Evolutionary conservation across 1,140 invertebrate genomes (phyloP).

Genomic region (Lithobius niger): DNA sequence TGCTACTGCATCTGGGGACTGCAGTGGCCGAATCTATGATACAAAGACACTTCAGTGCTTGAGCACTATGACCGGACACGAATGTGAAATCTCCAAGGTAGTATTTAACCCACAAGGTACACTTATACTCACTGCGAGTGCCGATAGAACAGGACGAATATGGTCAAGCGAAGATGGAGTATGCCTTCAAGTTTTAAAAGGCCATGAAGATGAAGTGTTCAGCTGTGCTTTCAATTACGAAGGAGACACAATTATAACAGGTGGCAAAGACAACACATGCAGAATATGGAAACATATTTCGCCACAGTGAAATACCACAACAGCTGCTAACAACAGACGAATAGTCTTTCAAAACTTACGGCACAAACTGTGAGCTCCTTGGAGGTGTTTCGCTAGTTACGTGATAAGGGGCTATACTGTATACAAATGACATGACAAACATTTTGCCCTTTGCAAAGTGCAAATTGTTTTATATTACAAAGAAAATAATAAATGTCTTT

Average conservation of each 20-base stretch:
- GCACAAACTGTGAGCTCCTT: too few species aligned
- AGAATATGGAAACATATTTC: too few species aligned
- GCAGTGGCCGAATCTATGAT: conserved; percentile 52
- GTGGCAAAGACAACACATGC: too few species aligned
- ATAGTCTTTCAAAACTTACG: too few species aligned
- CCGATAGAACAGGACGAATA: conserved; percentile 54
- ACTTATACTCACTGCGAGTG: conserved; percentile 53
- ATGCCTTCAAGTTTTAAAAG: conserved; percentile 48
- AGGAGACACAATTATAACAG: conserved; percentile 59
- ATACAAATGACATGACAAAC: too few species aligned
- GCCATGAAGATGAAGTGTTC: conserved; percentile 63
- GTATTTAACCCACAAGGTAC: conserved; percentile 61
- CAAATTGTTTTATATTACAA: too few species aligned
- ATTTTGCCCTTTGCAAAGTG: too few species aligned
- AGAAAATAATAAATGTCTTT: too few species aligned
- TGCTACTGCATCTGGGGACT: conserved; percentile 55
- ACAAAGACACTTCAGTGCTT: conserved; percentile 43
- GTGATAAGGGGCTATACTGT: too few species aligned
- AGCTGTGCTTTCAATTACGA: conserved; percentile 62
- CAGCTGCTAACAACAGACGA: too few species aligned
- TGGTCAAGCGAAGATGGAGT: conserved; percentile 55
- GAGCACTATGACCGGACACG: conserved; percentile 50
- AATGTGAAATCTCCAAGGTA: conserved; percentile 61
- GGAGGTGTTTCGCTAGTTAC: too few species aligned
- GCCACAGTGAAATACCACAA: too few species aligned